Percentiles rank a stretch among this genome's conserved stretches.
Conservation (phyloP, 2,797 vertebrate genomes). For the Helarctos malayanus region DNA sequence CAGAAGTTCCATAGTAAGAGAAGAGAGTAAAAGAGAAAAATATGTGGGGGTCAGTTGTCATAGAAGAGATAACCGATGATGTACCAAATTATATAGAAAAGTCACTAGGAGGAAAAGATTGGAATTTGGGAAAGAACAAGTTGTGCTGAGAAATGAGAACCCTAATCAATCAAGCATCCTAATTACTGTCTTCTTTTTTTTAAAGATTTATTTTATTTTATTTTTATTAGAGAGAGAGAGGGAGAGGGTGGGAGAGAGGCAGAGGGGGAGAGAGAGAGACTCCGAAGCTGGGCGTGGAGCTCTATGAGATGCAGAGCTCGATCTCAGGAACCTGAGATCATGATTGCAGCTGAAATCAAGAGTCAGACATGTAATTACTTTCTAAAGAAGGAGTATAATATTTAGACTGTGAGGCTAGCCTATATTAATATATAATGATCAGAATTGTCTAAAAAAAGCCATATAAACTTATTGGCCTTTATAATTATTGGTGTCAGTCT, state of each 20-base stretch:
- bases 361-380: not conserved
- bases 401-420: not conserved
- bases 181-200: not conserved
- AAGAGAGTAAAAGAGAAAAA: not conserved
- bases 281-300: not conserved
- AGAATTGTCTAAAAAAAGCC: not conserved
- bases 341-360: not conserved
- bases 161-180: not conserved
- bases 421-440: not conserved
- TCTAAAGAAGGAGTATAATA: not conserved
- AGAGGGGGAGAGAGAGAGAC: not conserved
- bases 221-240: not conserved
- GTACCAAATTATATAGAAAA: not conserved
- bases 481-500: not conserved
- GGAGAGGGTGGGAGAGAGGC: not conserved
- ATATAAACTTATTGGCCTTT: not conserved
- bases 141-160: not conserved
- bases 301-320: not conserved
- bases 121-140: not conserved
- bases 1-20: not conserved
- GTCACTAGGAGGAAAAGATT: not conserved
- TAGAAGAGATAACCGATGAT: not conserved
- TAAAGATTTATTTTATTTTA: not conserved
- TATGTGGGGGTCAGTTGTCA: not conserved
- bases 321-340: not conserved